Evolutionary conservation across 2,797 vertebrate species (phyloP).

Genomic region (Periophthalmus magnuspinnatus): DNA sequence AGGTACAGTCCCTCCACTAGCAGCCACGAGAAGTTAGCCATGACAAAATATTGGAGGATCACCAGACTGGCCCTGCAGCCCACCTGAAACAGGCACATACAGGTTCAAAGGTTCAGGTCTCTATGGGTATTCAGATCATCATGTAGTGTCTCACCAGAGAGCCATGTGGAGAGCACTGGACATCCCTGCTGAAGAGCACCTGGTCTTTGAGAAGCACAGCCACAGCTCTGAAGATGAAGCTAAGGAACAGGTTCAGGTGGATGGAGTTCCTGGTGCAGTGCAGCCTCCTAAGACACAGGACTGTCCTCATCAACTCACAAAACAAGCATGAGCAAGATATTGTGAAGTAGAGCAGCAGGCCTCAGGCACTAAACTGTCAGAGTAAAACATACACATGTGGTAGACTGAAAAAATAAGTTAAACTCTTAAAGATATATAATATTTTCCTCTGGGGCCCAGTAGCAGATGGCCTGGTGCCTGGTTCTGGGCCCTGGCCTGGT

Average conservation of each 20-base stretch:
- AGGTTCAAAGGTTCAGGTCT: background rate
- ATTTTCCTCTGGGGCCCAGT: no score
- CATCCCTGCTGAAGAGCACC: conserved; percentile 82
- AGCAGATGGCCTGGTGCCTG: no score
- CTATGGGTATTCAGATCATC: background rate
- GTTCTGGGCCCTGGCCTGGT: no score
- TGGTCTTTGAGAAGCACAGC: conserved; percentile 89
- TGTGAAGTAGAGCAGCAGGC: no score
- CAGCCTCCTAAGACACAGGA: conserved; percentile 79
- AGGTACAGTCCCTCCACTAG: conserved; percentile 92
- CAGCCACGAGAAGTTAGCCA: conserved; percentile 95
- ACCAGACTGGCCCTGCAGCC: conserved; percentile 89
- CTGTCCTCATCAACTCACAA: background rate
- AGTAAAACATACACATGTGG: no score
- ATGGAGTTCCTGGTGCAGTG: conserved; percentile 94
- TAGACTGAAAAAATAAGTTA: no score
- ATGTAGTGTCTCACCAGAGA: conserved; percentile 72
- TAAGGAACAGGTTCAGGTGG: conserved; percentile 93
- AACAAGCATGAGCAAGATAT: background rate
- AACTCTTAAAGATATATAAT: no score
- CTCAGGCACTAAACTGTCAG: no score
- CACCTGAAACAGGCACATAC: conserved; percentile 70
- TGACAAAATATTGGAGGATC: conserved; percentile 90
- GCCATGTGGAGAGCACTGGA: conserved; percentile 67
- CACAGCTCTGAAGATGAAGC: conserved; percentile 90